Evolutionary conservation across 2,888 invertebrate species (phyloP), one percentile per base, ranked within the genome.

Genomic region (Ophioninae sp.): DNA sequence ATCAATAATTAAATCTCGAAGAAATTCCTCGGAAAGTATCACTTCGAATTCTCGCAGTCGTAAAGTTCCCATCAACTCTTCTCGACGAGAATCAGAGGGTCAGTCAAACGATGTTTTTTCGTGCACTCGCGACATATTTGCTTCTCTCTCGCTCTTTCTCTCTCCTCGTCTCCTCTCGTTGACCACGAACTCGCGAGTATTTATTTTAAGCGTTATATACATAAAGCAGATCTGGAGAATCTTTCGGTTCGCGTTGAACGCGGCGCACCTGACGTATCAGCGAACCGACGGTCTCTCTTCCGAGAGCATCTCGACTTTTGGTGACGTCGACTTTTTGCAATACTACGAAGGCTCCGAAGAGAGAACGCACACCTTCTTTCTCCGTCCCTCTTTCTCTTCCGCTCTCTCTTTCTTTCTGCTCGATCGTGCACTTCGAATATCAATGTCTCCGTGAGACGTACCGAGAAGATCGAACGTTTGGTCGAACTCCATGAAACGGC

Each of bases 321-420:
- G 86, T 77, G 80, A 86, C 79, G 83, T 84, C 85, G 84, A 81
- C 85, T 86, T 86, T 86, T 86, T 86, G 69, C 85, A 75, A 64
- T 30, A 65, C 76, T 56, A 73, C 65, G 65, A 74, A 44, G 23
- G 21, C 21, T 20, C 37, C 74, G 37, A 39, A 13, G 50, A 69
- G 57, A 37, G 65, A 56, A 56, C 75, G 72, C 41, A 41, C 59
- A 21, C 37, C 59, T 39, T 59, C 59, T 20, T 13, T n/a, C 64
- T n/a, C 61, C n/a, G 44, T 62, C 61, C 17, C 39, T 62, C 39
- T 78, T 41, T 39, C 68, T 50, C 50, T 30, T 50, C 30, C 68
- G 39, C 17, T 72, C 21, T 41, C 57, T 72, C 39, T 23, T 41
- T 62, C 69, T 30, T 57, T 77, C 37, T 17, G 44, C 7, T 7